These are phyloP conservation scores for Acromyrmex echinatior DNA, from an alignment of 1,140 invertebrate genomes.

Conservation along the genomic window DNA sequence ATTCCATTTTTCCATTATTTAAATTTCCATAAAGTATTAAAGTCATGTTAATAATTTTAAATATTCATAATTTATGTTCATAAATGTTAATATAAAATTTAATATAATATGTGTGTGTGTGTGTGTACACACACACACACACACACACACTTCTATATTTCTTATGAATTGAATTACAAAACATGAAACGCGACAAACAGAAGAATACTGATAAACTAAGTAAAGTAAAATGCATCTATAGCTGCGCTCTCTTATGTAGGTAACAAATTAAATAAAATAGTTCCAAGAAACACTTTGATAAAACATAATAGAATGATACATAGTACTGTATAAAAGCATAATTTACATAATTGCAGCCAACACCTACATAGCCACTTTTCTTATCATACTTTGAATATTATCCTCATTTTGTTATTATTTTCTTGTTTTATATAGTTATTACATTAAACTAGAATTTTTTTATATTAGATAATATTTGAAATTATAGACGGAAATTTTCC, in stretches of 20 bases:
- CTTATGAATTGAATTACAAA: background rate
- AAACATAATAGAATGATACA: background rate
- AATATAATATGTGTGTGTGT: background rate
- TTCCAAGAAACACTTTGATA: background rate
- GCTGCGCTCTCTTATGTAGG: slow-evolving; percentile 7
- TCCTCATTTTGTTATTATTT: background rate
- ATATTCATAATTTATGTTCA: background rate
- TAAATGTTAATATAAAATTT: background rate
- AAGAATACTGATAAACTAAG: slow-evolving; percentile 1
- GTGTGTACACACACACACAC: too few relatives aligned
- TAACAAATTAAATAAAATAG: background rate
- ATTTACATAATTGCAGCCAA: slow-evolving; percentile 40
- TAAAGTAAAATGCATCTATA: background rate
- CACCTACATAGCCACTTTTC: background rate
- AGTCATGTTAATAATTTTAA: background rate
- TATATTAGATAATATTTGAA: slow-evolving; percentile 21
- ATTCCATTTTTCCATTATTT: background rate
- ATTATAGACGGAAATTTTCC: background rate
- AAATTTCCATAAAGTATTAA: background rate
- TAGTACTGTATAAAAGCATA: slow-evolving; percentile 1
- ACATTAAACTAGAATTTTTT: slow-evolving; percentile 3
- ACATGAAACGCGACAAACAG: background rate
- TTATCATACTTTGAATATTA: background rate
- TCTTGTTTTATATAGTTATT: background rate
- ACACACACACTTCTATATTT: too few relatives aligned